Evolutionary conservation across 2,113 vertebrate genomes (phyloP).

Genomic region (Lophura nycthemera): DNA sequence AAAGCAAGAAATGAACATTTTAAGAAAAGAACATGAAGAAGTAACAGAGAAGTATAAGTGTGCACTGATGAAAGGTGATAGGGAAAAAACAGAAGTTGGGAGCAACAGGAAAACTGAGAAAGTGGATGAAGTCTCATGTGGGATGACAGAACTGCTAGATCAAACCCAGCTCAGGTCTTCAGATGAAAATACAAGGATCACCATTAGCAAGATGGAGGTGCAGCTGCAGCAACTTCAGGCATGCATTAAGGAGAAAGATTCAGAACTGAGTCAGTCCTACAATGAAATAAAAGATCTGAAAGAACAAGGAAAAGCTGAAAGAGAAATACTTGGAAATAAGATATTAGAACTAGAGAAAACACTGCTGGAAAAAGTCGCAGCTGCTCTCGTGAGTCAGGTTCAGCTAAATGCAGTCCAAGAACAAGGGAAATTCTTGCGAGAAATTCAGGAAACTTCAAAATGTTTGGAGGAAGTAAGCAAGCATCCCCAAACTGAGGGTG

Average conservation of each 20-base stretch:
- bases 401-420: constrained; percentile 86
- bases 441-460: not conserved
- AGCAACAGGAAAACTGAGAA: constrained; percentile 20
- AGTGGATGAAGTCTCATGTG: constrained; percentile 66
- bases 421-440: constrained; percentile 45
- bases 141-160: constrained; percentile 72
- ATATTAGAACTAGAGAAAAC: constrained; percentile 82
- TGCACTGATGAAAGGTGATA: constrained; percentile 12
- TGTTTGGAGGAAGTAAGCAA: constrained; percentile 11
- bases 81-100: not conserved
- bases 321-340: constrained; percentile 74
- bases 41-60: constrained; percentile 58
- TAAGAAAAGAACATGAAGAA: constrained; percentile 75
- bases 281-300: constrained; percentile 76
- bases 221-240: constrained; percentile 81
- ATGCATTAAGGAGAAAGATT: constrained; percentile 80
- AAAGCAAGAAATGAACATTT: constrained; percentile 76
- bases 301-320: constrained; percentile 76
- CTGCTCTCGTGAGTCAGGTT: constrained; percentile 83
- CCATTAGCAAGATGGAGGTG: constrained; percentile 69
- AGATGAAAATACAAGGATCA: constrained; percentile 74
- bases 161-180: constrained; percentile 76
- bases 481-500: not conserved
- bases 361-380: constrained; percentile 85
- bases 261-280: constrained; percentile 77